Evolutionary conservation across 1,140 invertebrate species (phyloP), one percentile per base, ranked within the genome.

Genomic region (Philotrypesis tridentata): DNA sequence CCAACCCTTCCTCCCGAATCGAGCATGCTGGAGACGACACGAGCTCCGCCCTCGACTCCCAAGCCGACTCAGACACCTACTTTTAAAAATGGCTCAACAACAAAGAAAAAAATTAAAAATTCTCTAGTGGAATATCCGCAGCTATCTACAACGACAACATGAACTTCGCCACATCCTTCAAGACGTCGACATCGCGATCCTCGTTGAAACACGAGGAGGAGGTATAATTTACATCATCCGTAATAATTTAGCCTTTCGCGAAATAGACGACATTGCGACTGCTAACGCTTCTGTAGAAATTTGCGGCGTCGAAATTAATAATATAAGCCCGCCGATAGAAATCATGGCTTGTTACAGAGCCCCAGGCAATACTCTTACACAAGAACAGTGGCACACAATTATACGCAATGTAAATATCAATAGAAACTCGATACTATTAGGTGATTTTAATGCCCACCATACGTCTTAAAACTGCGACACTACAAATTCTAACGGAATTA

Each of bases 181-280:
- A 70, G 29, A 80, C 25, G 17, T 76, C 1, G 82, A 83, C 25
- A 33, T 83, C 2, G 76, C 23, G 31, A 48, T 72, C 7, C 23
- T 21, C 23, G 72, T 76, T 0, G 82, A 83, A 33, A 25, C 78
- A 25, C n/a, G 71, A 73, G 80, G 76, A 43, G 80, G 71, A 37
- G 83, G 83, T 23, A 79, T 84, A 25, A 17, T 79, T 1, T 25
- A 65, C 14, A n/a, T 79, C 7, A 65, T 82, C 11, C 12, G n/a
- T 8, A 68, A 73, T 3, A 80, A 40, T 7, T 3, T 82, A 21
- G 55, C 67, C 0, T 80, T 40, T 37, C 9, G 17, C 43, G 61
- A 65, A 74, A 73, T 81, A 0, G 6, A 40, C 7, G 27, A 78
- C 14, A 33, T 74, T 17, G 8, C 2, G n/a, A 1, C 21, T 17